Evolutionary conservation across 1,140 invertebrate species (phyloP), one percentile per base, ranked within the genome.

Genomic region (Listronotus bonariensis): DNA sequence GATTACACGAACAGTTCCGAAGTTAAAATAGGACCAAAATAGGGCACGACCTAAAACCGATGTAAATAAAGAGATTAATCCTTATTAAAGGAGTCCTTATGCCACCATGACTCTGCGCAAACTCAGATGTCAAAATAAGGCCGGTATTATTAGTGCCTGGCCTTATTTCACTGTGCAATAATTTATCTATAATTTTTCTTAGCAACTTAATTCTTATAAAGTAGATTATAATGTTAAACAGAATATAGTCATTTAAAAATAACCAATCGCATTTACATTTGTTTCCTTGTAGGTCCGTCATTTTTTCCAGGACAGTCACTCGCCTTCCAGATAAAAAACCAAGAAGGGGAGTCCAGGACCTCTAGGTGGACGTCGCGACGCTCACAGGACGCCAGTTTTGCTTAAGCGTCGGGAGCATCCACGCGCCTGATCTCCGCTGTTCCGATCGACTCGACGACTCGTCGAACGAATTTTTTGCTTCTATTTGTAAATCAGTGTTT

Each of bases 1-100:
- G n/a, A n/a, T n/a, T n/a, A n/a, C n/a, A n/a, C n/a, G n/a, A n/a
- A n/a, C n/a, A n/a, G n/a, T n/a, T n/a, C n/a, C n/a, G n/a, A n/a
- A n/a, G n/a, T n/a, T n/a, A n/a, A n/a, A n/a, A n/a, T n/a, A n/a
- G n/a, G n/a, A n/a, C n/a, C n/a, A n/a, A n/a, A n/a, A n/a, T n/a
- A n/a, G n/a, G n/a, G n/a, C n/a, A n/a, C n/a, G n/a, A n/a, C n/a
- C n/a, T n/a, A n/a, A n/a, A n/a, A n/a, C n/a, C n/a, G n/a, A n/a
- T n/a, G n/a, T n/a, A 34, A 15, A 64, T 34, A 32, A 67, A 70
- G n/a, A n/a, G n/a, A 20, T 70, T 72, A 60, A 65, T 51, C 14
- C 45, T 66, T 34, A 51, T 48, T 20, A 52, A 34, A 34, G 32
- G 5, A 9, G 5, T 34, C 32, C 32, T 5, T 34, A 34, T 9